Evolutionary conservation across 2,113 vertebrate species (phyloP), one percentile per base, ranked within the genome.

Genomic region (Toxotes chatareus): DNA sequence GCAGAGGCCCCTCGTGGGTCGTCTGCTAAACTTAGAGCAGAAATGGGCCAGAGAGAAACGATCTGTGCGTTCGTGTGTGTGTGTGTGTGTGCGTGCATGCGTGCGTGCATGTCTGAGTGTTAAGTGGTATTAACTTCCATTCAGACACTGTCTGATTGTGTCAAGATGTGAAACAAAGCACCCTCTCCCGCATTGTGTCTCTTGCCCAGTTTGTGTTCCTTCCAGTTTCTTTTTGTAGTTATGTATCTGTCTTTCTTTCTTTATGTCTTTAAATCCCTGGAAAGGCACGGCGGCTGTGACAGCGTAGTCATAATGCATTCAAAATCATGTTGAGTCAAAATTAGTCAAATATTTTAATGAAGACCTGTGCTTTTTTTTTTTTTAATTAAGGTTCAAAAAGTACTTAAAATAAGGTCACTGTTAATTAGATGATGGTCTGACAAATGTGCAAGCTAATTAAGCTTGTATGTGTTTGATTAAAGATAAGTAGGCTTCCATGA

Each of bases 391-490:
- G 85, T 90, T 90, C 78, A 82, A 84, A 93, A 91, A 91, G 82
- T 85, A 82, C 84, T 90, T 77, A 81, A 82, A 94, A 94, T 91
- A 91, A 92, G 93, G 94, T 92, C 90, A 84, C 46, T 80, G 82
- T 88, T 95, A 94, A 95, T 95, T 93, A 94, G 91, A 86, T 71
- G 93, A 93, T 62, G 87, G 71, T 83, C 85, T 88, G 91, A 92
- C 86, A 91, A 93, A 93, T 82, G 91, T 92, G 89, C 63, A 3
- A 44, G 85, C 90, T 93, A 93, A 94, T 94, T 93, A 94, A 91
- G 89, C 84, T 40, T 44, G 87, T 84, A 72, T 93, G 90, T 89
- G 92, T 93, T 93, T 92, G 92, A 94, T 93, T 93, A 93, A 90
- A 91, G 93, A 94, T 93, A 92, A 89, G 88, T 71, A 80, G 82